Evolutionary conservation across 2,113 vertebrate species (phyloP).

Genomic region (Forbesichthys agassizii): DNA sequence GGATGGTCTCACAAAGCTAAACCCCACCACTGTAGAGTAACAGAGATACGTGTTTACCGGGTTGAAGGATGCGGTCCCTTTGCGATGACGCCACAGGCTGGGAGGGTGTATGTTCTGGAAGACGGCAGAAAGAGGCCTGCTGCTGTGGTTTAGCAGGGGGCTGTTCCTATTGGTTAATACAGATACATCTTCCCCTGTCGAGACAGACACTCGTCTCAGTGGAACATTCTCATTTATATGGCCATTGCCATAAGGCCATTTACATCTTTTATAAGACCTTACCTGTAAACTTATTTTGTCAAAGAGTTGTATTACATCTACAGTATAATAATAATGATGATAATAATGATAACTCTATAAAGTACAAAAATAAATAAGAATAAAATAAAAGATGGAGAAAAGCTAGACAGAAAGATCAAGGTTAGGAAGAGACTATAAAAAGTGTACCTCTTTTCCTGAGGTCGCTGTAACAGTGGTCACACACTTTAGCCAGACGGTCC

Average conservation of each 20-base stretch:
- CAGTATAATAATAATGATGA: too few relatives aligned
- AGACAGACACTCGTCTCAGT: slow-evolving; percentile 7
- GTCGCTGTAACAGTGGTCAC: slow-evolving; percentile 90
- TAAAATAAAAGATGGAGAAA: too few relatives aligned
- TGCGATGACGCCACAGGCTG: slow-evolving; percentile 89
- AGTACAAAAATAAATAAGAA: too few relatives aligned
- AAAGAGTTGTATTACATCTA: too few relatives aligned
- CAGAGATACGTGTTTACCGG: slow-evolving; percentile 76
- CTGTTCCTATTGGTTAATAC: slow-evolving; percentile 40
- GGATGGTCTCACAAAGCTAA: too few relatives aligned
- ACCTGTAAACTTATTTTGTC: too few relatives aligned
- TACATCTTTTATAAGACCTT: too few relatives aligned
- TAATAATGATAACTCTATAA: too few relatives aligned
- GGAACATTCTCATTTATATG: too few relatives aligned
- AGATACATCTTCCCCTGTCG: slow-evolving; percentile 52
- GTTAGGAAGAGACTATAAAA: too few relatives aligned
- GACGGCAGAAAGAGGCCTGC: slow-evolving; percentile 86
- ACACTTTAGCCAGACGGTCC: slow-evolving; percentile 93
- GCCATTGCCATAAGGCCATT: too few relatives aligned
- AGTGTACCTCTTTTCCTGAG: slow-evolving; percentile 84
- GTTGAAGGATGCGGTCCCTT: slow-evolving; percentile 84
- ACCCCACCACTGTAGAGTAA: not conserved
- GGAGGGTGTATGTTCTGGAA: slow-evolving; percentile 92
- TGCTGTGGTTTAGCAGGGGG: slow-evolving; percentile 78
- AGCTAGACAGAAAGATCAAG: too few relatives aligned